Evolutionary conservation across 2,888 invertebrate genomes (phyloP), one percentile per base, ranked within the genome.

Genomic region (Rapana venosa): DNA sequence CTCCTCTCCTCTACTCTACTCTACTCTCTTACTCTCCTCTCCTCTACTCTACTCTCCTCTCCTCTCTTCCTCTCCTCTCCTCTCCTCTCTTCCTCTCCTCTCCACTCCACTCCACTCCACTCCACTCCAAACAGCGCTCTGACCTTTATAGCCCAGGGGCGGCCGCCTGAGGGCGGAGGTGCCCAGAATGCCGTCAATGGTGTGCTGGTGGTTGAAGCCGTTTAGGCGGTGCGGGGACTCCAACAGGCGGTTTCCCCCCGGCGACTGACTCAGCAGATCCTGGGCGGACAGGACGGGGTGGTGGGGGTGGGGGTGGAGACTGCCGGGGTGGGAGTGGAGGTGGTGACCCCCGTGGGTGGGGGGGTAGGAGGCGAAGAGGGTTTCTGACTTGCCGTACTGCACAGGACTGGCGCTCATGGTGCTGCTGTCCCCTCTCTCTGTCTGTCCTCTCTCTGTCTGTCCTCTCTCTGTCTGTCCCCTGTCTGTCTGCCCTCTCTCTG

Each of bases 141-240:
- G 30, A 88, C 88, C 88, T 88, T 88, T 88, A 47, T 35, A 84
- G 26, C 35, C 79, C 17, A 56, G 35, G 47, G 32, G 83, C 1
- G 47, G 88, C 8, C 84, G 56, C 30, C 84, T 56, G 56, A 30
- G 47, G 36, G 1, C 84, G 26, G 84, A 56, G 87, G 92, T 93
- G 13, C 93, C 93, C n/a, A 94, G 92, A 47, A 94, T 94, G 36
- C 93, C 94, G 86, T 94, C 94, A 83, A 94, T 94, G 86, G 94
- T 93, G 90, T 94, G 94, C 88, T 94, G 94, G 20, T 93, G 93
- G 77, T 93, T 94, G 85, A 89, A 89, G 30, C 89, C 89, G 85
- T 89, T 89, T 0, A 83, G 89, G 17, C 83, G 84, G 13, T 89
- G 87, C 15, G 90, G 87, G 30, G 77, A 35, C 84, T 91, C 90